A percentile compares a stretch with the other conserved stretches of the same genome.
Conservation (phyloP, 2,113 vertebrate genomes). For the Oreochromis spilurus region DNA sequence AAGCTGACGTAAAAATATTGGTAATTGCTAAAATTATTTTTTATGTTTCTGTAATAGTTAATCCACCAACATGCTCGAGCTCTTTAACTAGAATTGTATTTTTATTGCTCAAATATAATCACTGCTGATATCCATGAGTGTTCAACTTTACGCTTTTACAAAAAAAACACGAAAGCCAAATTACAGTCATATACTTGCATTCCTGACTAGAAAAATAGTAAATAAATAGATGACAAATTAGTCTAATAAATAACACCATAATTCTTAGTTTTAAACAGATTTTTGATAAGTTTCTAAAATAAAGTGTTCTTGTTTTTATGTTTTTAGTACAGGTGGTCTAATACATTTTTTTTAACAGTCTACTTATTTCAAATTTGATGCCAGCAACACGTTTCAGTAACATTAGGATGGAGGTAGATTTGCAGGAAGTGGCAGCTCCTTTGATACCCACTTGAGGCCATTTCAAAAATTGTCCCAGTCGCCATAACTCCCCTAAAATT, state of each 20-base stretch:
- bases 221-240: not conserved
- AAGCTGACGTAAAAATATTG: not conserved
- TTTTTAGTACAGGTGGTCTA: not conserved
- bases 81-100: not conserved
- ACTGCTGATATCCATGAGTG: not conserved
- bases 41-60: not conserved
- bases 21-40: not conserved
- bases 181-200: not conserved
- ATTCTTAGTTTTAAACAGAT: not conserved
- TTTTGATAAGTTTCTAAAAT: not conserved
- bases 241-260: not conserved
- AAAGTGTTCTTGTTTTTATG: not conserved
- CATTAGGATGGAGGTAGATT: not conserved
- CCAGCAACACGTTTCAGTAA: not conserved
- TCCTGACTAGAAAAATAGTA: not conserved
- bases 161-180: not conserved
- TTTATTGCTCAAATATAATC: not conserved
- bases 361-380: not conserved
- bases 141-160: not conserved
- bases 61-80: not conserved
- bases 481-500: not conserved
- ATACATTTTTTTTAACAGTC: not conserved
- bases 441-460: not conserved
- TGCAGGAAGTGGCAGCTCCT: not conserved
- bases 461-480: not conserved